These are phyloP conservation scores for Micrastur ruficollis DNA, from an alignment of 2,797 vertebrate genomes.

Conservation along the genomic window DNA sequence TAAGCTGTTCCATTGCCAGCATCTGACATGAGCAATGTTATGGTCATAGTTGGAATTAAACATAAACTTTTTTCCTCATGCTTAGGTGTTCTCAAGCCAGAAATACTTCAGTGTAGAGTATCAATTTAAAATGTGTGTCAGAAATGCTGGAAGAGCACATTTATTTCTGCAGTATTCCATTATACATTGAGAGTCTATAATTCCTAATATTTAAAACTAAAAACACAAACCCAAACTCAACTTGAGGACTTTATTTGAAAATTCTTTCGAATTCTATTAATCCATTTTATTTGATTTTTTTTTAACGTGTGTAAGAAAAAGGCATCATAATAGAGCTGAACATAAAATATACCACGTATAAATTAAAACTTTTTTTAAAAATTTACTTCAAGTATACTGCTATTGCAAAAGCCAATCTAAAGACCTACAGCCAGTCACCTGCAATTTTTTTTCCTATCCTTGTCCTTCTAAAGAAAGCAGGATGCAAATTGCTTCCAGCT, in stretches of 20 bases:
- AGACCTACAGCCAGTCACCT: neutral
- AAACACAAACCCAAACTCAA: neutral
- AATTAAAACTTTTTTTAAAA: neutral
- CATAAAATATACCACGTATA: neutral
- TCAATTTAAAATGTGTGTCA: neutral
- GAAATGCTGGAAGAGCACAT: neutral
- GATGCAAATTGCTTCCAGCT: neutral
- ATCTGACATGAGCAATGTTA: neutral
- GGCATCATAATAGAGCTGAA: neutral
- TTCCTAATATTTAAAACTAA: neutral
- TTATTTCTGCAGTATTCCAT: neutral
- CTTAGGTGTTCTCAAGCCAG: neutral
- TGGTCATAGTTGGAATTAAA: neutral
- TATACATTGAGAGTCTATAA: neutral
- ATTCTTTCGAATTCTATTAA: neutral
- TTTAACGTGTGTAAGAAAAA: neutral
- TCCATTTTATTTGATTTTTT: neutral
- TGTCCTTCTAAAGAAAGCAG: neutral
- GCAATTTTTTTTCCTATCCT: neutral
- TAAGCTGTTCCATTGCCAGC: neutral
- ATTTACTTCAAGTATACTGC: neutral
- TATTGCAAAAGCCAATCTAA: neutral
- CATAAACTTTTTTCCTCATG: neutral
- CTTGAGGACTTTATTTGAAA: neutral
- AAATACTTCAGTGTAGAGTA: neutral